A percentile compares a stretch with the other conserved stretches of the same genome.
These are phyloP conservation scores for Urophycis tenuis DNA, from an alignment of 2,797 vertebrate species.

Conservation along the genomic window DNA sequence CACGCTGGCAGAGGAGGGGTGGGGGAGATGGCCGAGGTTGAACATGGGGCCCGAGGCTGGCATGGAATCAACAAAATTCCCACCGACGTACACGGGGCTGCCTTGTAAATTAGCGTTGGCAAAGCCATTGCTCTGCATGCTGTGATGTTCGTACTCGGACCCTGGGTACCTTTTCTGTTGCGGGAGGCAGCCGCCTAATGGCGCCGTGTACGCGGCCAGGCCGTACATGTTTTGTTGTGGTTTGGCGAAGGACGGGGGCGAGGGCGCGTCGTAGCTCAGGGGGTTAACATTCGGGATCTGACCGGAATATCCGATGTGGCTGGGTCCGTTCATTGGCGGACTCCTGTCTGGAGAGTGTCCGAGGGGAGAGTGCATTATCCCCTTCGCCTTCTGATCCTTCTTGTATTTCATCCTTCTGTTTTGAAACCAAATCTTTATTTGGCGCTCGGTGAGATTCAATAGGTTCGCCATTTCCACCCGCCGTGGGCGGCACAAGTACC, in stretches of 20 bases:
- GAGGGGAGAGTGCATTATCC: constrained; percentile 93
- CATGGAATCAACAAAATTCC: constrained; percentile 99
- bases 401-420: constrained; percentile 99
- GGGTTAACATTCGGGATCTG: constrained; percentile 87
- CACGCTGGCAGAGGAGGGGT: constrained; percentile 98
- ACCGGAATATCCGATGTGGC: constrained; percentile 90
- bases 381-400: constrained; percentile 99
- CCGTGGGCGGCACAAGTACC: constrained; percentile 93
- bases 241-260: constrained; percentile 93
- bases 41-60: constrained; percentile 98
- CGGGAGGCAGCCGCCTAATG: constrained; percentile 92
- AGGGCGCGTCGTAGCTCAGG: constrained; percentile 91
- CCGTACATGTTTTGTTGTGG: constrained; percentile 98
- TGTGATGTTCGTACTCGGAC: constrained; percentile 92
- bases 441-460: constrained; percentile 94
- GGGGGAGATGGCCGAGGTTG: constrained; percentile 97
- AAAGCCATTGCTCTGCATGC: constrained; percentile 92
- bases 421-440: constrained; percentile 99
- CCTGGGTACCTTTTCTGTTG: constrained; percentile 97
- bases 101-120: constrained; percentile 93
- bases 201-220: constrained; percentile 96
- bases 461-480: constrained; percentile 98
- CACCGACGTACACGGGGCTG: constrained; percentile 97
- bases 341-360: constrained; percentile 97
- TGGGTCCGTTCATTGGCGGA: constrained; percentile 86